Percentiles rank a stretch among this genome's conserved stretches.
phyloP scores from a whole-genome alignment of 92 coral and sea anemone species.

The Galaxea fascicularis region DNA sequence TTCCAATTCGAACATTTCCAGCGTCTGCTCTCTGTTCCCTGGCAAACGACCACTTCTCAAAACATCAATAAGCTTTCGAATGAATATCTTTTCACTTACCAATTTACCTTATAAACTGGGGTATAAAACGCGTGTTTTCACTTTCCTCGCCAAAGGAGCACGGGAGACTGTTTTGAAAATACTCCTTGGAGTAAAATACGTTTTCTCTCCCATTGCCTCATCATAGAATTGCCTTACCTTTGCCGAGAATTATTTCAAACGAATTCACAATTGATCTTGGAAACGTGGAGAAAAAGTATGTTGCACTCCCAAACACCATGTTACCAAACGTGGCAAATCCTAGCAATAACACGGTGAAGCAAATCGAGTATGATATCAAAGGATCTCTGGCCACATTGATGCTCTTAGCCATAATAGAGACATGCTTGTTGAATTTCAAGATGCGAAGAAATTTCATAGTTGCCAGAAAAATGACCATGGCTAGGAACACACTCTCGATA shows the following conservation, averaged over 20 bases:
- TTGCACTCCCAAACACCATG: conserved; percentile 71
- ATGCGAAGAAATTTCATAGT: conserved; percentile 86
- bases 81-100: too few relatives aligned
- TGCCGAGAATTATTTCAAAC: conserved; percentile 89
- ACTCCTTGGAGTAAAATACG: too few relatives aligned
- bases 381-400: conserved; percentile 63
- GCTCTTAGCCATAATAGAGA: conserved; percentile 68
- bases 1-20: too few relatives aligned
- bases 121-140: too few relatives aligned
- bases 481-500: conserved; percentile 73
- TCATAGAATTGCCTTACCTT: conserved; percentile 10
- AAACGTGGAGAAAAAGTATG: conserved; percentile 82
- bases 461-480: conserved; percentile 78
- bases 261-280: conserved; percentile 74
- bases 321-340: conserved; percentile 83
- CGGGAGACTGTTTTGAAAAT: too few relatives aligned
- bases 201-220: too few relatives aligned
- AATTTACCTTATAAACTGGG: too few relatives aligned
- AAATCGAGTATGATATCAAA: conserved; percentile 62
- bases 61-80: too few relatives aligned
- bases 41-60: too few relatives aligned
- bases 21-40: too few relatives aligned
- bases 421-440: conserved; percentile 79
- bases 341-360: conserved; percentile 66
- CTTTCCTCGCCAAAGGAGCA: too few relatives aligned